These are phyloP conservation scores for Entomyzon cyanotis DNA, from an alignment of 2,113 vertebrate species.

Conservation along the genomic window DNA sequence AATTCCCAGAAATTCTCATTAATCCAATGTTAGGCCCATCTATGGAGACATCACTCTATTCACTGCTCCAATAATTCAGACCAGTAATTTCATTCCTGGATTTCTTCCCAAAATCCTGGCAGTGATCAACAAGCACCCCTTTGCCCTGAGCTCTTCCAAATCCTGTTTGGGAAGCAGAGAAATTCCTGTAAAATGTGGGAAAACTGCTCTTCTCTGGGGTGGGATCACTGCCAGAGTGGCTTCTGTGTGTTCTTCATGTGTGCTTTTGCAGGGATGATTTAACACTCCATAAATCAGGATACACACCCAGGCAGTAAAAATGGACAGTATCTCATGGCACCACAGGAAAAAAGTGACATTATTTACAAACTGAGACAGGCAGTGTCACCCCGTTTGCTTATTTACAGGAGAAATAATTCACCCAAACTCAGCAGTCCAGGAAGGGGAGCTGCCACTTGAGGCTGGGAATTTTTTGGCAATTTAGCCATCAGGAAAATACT, in stretches of 20 bases:
- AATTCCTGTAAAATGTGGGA: rapidly evolving
- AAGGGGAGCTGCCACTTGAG: neutral
- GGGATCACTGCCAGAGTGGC: neutral
- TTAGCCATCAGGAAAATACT: neutral
- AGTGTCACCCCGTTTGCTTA: neutral
- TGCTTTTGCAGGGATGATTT: neutral
- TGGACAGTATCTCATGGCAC: neutral
- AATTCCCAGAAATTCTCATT: neutral
- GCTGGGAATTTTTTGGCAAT: neutral
- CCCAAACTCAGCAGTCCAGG: neutral
- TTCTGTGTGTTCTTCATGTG: neutral
- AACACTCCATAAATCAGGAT: neutral
- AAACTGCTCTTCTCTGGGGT: rapidly evolving
- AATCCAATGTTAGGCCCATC: rapidly evolving
- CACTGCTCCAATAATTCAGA: neutral
- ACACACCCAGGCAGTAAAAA: rapidly evolving
- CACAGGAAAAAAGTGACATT: neutral
- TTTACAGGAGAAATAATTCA: neutral
- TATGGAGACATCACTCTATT: rapidly evolving
- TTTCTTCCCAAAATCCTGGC: neutral
- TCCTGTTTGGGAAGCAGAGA: neutral
- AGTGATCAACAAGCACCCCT: rapidly evolving
- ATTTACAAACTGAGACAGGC: neutral
- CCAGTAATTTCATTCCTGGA: neutral
- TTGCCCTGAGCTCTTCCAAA: neutral